Evolutionary conservation across 1,140 invertebrate species (phyloP).

Genomic region (Philopotamus ludificatus): DNA sequence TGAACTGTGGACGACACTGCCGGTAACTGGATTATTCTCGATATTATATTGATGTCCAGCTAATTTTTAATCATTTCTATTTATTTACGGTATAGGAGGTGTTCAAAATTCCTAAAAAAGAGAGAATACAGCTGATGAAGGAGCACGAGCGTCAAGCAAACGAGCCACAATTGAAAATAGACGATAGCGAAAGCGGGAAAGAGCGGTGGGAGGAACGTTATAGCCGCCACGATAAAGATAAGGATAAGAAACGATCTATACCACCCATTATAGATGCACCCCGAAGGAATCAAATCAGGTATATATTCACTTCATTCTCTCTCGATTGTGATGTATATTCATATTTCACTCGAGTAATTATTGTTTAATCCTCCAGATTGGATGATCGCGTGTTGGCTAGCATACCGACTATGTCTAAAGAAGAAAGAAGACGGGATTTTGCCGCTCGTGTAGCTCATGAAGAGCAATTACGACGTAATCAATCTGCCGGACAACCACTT

Average conservation of each 20-base stretch:
- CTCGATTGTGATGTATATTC: not conserved
- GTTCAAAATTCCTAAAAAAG: constrained; percentile 94
- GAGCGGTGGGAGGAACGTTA: constrained; percentile 42
- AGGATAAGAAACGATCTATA: constrained; percentile 28
- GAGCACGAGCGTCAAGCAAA: constrained; percentile 87
- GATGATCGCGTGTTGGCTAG: constrained; percentile 49
- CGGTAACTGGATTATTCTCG: constrained; percentile 57
- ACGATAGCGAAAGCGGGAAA: constrained; percentile 43
- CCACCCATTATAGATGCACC: constrained; percentile 23
- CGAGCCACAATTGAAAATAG: constrained; percentile 44
- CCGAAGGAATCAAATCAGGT: constrained; percentile 17
- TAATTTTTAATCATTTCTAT: not conserved
- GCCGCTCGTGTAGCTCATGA: constrained; percentile 50
- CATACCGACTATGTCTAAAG: constrained; percentile 52
- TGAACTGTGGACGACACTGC: constrained; percentile 75
- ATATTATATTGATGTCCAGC: not conserved
- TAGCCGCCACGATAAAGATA: constrained; percentile 27
- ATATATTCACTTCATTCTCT: not conserved
- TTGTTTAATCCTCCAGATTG: constrained; percentile 18
- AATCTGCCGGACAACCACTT: constrained; percentile 43
- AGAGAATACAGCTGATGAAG: constrained; percentile 89
- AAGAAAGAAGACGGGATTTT: constrained; percentile 51
- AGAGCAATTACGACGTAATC: constrained; percentile 43
- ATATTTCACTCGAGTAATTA: not conserved
- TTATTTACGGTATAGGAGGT: constrained; percentile 55